A percentile compares a stretch with the other conserved stretches of the same genome.
Conservation (phyloP, 2,888 invertebrate species). For the Cordilura impudica region DNA sequence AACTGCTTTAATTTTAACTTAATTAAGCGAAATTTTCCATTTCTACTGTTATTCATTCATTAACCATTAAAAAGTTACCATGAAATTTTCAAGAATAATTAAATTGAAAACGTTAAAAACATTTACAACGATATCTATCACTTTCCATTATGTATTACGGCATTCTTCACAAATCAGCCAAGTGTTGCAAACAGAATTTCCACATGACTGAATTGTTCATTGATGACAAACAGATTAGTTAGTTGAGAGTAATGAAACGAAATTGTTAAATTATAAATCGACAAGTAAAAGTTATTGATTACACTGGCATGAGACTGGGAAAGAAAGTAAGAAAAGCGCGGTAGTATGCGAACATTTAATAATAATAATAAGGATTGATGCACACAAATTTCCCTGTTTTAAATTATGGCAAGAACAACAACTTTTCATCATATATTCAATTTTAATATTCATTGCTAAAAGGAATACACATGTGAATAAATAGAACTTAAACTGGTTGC, state of each 20-base stretch:
- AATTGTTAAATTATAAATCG: not conserved
- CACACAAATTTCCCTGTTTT: not conserved
- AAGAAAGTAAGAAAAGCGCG: not conserved
- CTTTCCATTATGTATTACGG: not conserved
- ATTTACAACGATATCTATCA: too few species aligned
- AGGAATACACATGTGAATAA: not conserved
- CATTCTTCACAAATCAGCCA: constrained; percentile 5
- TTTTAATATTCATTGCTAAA: not conserved
- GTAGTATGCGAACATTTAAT: not conserved
- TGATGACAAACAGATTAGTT: not conserved
- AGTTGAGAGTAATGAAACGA: not conserved
- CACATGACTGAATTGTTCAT: constrained; percentile 19
- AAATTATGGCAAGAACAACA: not conserved
- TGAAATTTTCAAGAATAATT: not conserved
- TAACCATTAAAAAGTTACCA: too few species aligned
- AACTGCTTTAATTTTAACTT: too few species aligned
- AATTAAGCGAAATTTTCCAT: too few species aligned
- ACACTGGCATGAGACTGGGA: too few species aligned
- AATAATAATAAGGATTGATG: not conserved
- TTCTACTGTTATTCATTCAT: too few species aligned
- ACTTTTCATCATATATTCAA: not conserved
- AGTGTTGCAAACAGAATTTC: constrained; percentile 16
- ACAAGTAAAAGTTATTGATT: not conserved
- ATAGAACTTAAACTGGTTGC: not conserved
- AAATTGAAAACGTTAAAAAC: not conserved